Base-by-base conservation (phyloP, 2,888 invertebrate genomes). In the Pecten maximus region DNA sequence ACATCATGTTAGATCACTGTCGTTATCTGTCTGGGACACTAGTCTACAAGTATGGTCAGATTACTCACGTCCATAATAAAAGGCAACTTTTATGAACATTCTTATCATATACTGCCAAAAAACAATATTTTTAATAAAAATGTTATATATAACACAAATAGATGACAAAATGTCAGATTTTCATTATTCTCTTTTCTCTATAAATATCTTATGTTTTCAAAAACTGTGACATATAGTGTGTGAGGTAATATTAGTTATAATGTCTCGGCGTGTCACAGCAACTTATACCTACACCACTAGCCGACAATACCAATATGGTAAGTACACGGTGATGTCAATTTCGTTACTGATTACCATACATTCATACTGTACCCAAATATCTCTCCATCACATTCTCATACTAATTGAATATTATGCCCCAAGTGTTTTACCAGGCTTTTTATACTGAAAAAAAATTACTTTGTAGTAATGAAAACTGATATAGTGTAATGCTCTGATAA, bases 1-100 rank as follows among this genome's bases (percentile, higher is more conserved):
- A 74, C 74, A 74, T 74, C 74, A 74, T 74, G 74, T 74, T 74
- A 74, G 74, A 74, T 74, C 74, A 74, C 74, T 74, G 2, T 74
- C 28, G 74, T 74, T 74, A 74, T 74, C 74, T 74, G 74, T 74
- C 74, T 74, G 74, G 74, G 74, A 74, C 74, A 74, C 28, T 10
- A 28, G 28, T 74, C 28, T 2, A 35, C 19, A 35, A 74, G 35
- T 35, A 74, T 74, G 35, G 74, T 74, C 74, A 74, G 74, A 74
- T 74, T 74, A 28, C 16, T 2, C 12, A 54, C 6, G 2, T 54
- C 6, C 0, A 54, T 54, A 19, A 19, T 19, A 54, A 6, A n/a
- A 54, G 16, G 2, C 54, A n/a, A 2, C 23, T 54, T n/a, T 23
- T 54, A 19, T n/a, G 16, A 23, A 19, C 1, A 48, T 16, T 48